Base-by-base conservation (phyloP, 2,888 invertebrate genomes). In the Volucella zonaria region DNA sequence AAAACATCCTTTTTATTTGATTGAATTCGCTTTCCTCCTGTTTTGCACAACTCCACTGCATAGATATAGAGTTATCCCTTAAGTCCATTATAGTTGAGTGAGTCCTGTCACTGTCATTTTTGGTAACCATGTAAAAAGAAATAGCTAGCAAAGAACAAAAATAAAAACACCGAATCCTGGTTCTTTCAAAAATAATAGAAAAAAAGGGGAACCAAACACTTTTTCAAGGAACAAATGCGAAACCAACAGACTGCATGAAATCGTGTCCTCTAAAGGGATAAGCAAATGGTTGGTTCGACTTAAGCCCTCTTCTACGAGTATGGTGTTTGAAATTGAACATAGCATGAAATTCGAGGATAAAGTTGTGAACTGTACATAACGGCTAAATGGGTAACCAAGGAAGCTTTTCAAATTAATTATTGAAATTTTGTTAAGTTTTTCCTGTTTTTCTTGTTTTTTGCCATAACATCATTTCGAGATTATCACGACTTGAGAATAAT, bases 1-100 rank as follows among this genome's bases (percentile, higher is more conserved):
- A 86, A 86, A 86, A 86, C 83, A 87, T 87, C 86, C 83, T 87
- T 87, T 87, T 85, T 77, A 87, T 87, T 87, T 87, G 87, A 87
- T 87, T 87, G 87, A 87, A 85, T 87, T 82, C 83, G 78, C 78
- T 87, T 85, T 82, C 83, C 87, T 82, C 87, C 74, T 83, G 71
- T 67, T 49, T 71, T 71, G 59, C 52, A 74, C 49, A 66, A 43
- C 52, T 74, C 52, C 47, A 62, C 62, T 42, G 54, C 79, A 79
- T 73, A 52, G 73, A 61, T 56, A 78, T 71, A 58, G 87, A 86
- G 87, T 87, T 87, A 86, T 87, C 87, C 87, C 78, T 86, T 87
- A 87, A 87, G 87, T 86, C 87, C 86, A 87, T 87, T 87, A 86
- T 83, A 81, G 87, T 79, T 86, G 83, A 85, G 86, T 81, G 81